A percentile compares a stretch with the other conserved stretches of the same genome.
phyloP scores from a whole-genome alignment of 2,888 invertebrate species.

The Nomada flava region DNA sequence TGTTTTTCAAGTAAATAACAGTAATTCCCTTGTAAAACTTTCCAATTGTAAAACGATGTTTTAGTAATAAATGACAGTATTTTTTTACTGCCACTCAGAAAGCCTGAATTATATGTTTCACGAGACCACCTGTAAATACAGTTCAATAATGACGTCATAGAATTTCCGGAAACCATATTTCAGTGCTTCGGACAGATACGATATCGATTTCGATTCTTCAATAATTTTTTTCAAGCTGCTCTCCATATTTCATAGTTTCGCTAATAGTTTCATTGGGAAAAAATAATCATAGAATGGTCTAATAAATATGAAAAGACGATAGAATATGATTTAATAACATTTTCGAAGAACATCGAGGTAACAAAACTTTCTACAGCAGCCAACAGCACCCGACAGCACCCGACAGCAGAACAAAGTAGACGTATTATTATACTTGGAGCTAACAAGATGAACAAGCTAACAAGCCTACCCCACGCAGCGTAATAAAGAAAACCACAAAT shows the following conservation, averaged over 20 bases:
- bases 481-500: slow-evolving; percentile 34
- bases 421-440: neutral
- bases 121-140: too few species aligned
- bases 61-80: neutral
- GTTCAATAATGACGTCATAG: too few species aligned
- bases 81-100: too few species aligned
- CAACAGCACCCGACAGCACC: too few species aligned
- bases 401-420: slow-evolving; percentile 1
- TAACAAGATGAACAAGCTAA: slow-evolving; percentile 25
- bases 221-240: neutral
- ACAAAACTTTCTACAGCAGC: slow-evolving; percentile 1
- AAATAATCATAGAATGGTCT: too few species aligned
- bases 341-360: neutral
- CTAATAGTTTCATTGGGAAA: too few species aligned
- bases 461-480: slow-evolving; percentile 18
- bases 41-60: neutral
- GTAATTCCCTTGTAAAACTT: neutral
- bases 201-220: too few species aligned
- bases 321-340: neutral
- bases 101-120: too few species aligned
- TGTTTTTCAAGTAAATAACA: neutral
- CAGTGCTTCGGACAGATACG: too few species aligned
- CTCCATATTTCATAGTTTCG: too few species aligned
- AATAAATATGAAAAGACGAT: too few species aligned
- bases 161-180: too few species aligned